Base-by-base conservation (phyloP, 2,797 vertebrate genomes). In the Hozukius guyotensis region DNA sequence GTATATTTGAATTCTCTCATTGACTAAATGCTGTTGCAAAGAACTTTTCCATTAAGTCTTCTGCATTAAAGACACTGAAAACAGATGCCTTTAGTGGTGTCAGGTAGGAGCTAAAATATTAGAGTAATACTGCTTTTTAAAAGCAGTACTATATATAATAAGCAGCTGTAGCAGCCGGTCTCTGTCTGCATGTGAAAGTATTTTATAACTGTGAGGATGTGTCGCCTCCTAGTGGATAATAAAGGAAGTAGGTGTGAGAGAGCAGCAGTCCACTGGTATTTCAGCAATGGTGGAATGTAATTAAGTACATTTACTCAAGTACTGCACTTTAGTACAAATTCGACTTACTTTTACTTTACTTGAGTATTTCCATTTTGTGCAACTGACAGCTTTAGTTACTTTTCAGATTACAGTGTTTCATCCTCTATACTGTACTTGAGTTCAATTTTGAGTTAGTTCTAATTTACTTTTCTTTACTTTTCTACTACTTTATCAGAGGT, bases 171-270 rank as follows among this genome's bases (percentile, higher is more conserved):
- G 1, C 18, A 31, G 2, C 2, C 5, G 42, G 42, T 46, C 42
- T 46, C 13, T 53, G 9, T 20, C 7, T 38, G 24, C 2, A 29
- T 12, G 38, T 2, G 3, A 20, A 12, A 22, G 20, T 31, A 7
- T 2, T n/a, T 10, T 3, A 14, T 0, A 38, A 53, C 42, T 56
- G 65, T 78, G 78, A 38, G 60, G 8, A 18, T 31, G 32, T 66
- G 78, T 49, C 53, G 62, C 78, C 81, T 7, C 72, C 72, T 65
- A 24, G 42, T 78, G 85, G 81, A 42, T 2, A 3, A 74, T 0
- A 66, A 16, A 2, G n/a, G 29, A 12, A 34, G 8, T 22, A 9
- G 20, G 1, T 57, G 6, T 57, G 12, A 64, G 2, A 64, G 8
- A n/a, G 60, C 24, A 27, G 53, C 25, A 7, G 22, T 29, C 27